A percentile compares a stretch with the other conserved stretches of the same genome.
These are phyloP conservation scores for Novumbra hubbsi DNA, from an alignment of 2,797 vertebrate genomes.

Conservation along the genomic window DNA sequence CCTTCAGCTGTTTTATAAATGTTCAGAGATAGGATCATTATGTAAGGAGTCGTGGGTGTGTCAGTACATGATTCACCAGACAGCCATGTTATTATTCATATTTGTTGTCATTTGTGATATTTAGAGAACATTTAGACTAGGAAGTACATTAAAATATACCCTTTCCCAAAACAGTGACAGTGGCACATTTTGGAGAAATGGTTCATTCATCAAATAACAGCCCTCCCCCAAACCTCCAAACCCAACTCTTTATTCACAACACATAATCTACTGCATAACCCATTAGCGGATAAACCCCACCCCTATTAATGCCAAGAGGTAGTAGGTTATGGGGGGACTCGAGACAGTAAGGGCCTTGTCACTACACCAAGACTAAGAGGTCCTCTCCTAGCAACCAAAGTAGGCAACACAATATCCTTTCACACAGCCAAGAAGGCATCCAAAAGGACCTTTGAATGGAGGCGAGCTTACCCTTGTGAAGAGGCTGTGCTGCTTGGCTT, in stretches of 20 bases:
- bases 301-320: neutral
- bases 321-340: conserved; percentile 15
- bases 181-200: conserved; percentile 23
- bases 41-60: neutral
- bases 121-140: conserved; percentile 7
- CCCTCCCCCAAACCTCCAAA: conserved; percentile 19
- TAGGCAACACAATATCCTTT: conserved; percentile 66
- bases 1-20: no score
- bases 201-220: conserved; percentile 30
- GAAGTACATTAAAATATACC: conserved; percentile 1
- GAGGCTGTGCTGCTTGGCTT: conserved; percentile 17
- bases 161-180: conserved; percentile 3
- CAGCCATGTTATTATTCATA: conserved; percentile 10
- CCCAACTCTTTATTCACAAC: neutral
- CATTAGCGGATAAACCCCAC: neutral
- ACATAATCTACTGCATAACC: neutral
- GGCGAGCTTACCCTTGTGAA: conserved; percentile 38
- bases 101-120: neutral
- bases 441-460: conserved; percentile 68
- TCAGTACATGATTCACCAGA: neutral
- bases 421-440: conserved; percentile 60
- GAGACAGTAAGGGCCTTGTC: conserved; percentile 69
- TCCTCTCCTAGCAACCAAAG: conserved; percentile 77
- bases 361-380: conserved; percentile 71
- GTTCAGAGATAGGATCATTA: no score